A percentile compares a stretch with the other conserved stretches of the same genome.
Evolutionary conservation across 2,797 vertebrate genomes (phyloP).

Genomic region (Hypotaenidia philippensis): DNA sequence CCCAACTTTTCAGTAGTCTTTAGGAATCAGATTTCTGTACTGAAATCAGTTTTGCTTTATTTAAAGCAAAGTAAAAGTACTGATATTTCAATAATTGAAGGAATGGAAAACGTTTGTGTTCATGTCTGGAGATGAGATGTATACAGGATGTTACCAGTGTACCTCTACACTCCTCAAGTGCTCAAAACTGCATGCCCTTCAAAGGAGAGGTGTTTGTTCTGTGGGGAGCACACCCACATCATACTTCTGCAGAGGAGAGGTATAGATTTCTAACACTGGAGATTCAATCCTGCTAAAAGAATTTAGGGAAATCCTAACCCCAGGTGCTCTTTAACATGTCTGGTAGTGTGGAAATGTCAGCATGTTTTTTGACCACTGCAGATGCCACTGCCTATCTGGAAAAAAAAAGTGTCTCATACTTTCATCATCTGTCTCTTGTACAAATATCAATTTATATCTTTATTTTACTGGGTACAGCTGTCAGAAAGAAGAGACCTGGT

Average conservation of each 20-base stretch:
- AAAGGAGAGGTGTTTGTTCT: not conserved
- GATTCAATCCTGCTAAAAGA: not conserved
- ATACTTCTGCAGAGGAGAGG: not conserved
- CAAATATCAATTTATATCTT: not conserved
- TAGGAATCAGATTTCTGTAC: not conserved
- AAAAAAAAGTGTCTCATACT: not conserved
- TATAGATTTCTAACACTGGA: not conserved
- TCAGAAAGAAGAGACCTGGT: not conserved
- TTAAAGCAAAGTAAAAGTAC: not conserved
- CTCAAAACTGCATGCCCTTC: not conserved
- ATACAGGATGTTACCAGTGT: not conserved
- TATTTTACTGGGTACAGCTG: not conserved
- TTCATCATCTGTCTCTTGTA: not conserved
- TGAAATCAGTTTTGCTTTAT: not conserved
- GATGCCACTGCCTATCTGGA: not conserved
- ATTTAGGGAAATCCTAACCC: rapidly evolving
- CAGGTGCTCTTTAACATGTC: not conserved
- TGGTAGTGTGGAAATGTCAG: not conserved
- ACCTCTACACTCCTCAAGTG: not conserved
- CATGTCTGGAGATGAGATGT: not conserved
- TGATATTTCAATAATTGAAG: not conserved
- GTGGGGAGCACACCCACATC: rapidly evolving
- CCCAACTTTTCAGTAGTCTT: not conserved
- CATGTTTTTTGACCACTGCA: not conserved
- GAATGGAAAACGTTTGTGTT: rapidly evolving